Conservation (phyloP, 1,140 invertebrate species). For the Hyles euphorbiae region DNA sequence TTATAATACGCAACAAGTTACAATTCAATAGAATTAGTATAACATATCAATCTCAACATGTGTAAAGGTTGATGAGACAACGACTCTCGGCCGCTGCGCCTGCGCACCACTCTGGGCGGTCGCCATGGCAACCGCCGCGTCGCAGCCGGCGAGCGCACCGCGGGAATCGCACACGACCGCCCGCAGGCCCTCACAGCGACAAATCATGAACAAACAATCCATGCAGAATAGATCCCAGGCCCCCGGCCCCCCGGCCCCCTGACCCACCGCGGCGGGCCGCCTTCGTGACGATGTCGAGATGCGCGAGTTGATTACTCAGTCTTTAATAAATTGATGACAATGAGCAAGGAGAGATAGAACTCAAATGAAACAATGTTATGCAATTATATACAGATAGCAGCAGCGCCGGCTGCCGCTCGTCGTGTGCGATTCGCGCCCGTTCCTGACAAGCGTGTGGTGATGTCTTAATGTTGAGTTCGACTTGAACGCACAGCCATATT, state of each 20-base stretch:
- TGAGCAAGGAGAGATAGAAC: slow-evolving; percentile 66
- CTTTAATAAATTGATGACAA: slow-evolving; percentile 75
- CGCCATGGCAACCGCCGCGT: slow-evolving; percentile 1
- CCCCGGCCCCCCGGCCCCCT: slow-evolving; percentile 48
- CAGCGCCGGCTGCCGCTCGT: slow-evolving; percentile 15
- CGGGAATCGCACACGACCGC: slow-evolving; percentile 33
- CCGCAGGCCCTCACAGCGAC: slow-evolving; percentile 1
- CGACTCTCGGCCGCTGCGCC: slow-evolving; percentile 31
- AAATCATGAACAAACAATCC: slow-evolving; percentile 18
- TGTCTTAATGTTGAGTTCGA: slow-evolving; percentile 58
- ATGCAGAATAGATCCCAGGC: slow-evolving; percentile 5
- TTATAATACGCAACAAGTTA: slow-evolving; percentile 74
- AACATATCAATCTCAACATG: slow-evolving; percentile 75
- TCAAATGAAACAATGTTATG: slow-evolving; percentile 70
- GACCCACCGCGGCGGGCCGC: slow-evolving; percentile 44
- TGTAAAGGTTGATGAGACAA: slow-evolving; percentile 69
- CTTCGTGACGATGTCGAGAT: slow-evolving; percentile 68
- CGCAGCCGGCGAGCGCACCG: slow-evolving; percentile 25
- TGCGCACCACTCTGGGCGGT: neutral
- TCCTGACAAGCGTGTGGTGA: slow-evolving; percentile 23
- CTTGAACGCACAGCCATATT: slow-evolving; percentile 64
- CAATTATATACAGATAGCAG: slow-evolving; percentile 65
- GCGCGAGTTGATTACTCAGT: slow-evolving; percentile 73
- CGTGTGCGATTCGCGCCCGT: slow-evolving; percentile 37
- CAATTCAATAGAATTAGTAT: slow-evolving; percentile 75